Base-by-base conservation (phyloP, 2,888 invertebrate genomes). In the Synanthedon myopaeformis region DNA sequence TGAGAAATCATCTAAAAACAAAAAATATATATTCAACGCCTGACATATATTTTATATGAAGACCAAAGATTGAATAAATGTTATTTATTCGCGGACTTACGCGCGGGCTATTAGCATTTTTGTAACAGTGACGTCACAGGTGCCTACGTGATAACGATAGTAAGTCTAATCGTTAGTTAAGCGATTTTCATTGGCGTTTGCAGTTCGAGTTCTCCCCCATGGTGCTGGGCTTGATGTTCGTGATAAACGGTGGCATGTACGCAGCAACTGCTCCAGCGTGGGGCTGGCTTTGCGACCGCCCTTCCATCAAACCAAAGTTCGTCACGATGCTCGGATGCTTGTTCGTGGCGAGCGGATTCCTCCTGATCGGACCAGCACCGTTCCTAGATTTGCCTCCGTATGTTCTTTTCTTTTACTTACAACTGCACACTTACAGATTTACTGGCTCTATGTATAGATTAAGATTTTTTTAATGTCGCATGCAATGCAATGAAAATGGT, bases 191-290 rank as follows among this genome's bases (percentile, higher is more conserved):
- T 45, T 4, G 13, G 11, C 6, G 1, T 52, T 58, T 59, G 13
- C 81, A 91, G 88, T 94, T 94, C 69, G 62, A 89, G 2, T 82
- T 95, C 56, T 89, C 92, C 0, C 92, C 94, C 0, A 89, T 94
- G 51, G 72, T 92, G 11, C 78, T 94, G 59, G 95, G 95, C 0
- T 74, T 94, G 52, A 93, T 96, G 91, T 96, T 96, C 70, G 91
- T 96, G 49, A 93, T 95, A 61, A 95, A 93, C 70, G 95, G 95
- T 3, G 94, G 92, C 0, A 89, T 92, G 10, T 96, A 96, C 74
- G 95, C 95, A 0, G 54, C 92, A 0, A 92, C 93, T 0, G 94
- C 95, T 0, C 95, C 96, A 0, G 82, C 81, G 3, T 95, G 93
- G 92, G 96, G 96, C 28, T 93, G 92, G 91, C 68, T 95, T 12